phyloP scores from a whole-genome alignment of 2,888 invertebrate species.

The Malthinus seriepunctatus region DNA sequence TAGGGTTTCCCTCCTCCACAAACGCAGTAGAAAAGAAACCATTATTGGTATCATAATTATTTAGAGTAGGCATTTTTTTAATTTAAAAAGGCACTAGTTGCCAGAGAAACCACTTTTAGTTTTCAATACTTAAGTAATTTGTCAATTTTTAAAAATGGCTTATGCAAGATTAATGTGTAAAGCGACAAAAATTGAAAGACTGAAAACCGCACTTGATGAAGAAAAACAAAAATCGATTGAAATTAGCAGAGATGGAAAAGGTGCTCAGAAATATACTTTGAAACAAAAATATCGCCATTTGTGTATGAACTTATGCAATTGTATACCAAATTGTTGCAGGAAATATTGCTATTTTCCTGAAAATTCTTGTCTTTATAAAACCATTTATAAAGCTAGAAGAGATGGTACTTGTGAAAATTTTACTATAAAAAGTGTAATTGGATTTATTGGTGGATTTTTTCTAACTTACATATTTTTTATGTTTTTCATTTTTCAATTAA shows the following conservation, averaged over 20 bases:
- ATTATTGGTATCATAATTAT: conserved; percentile 27
- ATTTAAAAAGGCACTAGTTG: background rate
- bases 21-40: conserved; percentile 20
- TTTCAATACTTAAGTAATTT: conserved; percentile 12
- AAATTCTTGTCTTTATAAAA: conserved; percentile 47
- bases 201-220: conserved; percentile 57
- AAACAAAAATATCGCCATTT: conserved; percentile 57
- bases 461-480: conserved; percentile 69
- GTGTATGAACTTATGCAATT: conserved; percentile 52
- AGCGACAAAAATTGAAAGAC: conserved; percentile 59
- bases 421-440: conserved; percentile 64
- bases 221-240: conserved; percentile 63
- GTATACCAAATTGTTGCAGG: conserved; percentile 51
- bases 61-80: background rate
- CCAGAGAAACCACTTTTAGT: conserved; percentile 1
- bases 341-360: conserved; percentile 42
- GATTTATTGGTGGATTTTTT: conserved; percentile 67
- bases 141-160: conserved; percentile 34
- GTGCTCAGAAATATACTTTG: conserved; percentile 51
- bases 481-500: conserved; percentile 69
- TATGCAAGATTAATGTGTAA: conserved; percentile 57
- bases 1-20: conserved; percentile 49
- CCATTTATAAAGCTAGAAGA: conserved; percentile 53
- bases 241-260: conserved; percentile 51
- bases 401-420: conserved; percentile 64